Base-by-base conservation (phyloP, 2,888 invertebrate genomes). In the Drosophila silvestris region DNA sequence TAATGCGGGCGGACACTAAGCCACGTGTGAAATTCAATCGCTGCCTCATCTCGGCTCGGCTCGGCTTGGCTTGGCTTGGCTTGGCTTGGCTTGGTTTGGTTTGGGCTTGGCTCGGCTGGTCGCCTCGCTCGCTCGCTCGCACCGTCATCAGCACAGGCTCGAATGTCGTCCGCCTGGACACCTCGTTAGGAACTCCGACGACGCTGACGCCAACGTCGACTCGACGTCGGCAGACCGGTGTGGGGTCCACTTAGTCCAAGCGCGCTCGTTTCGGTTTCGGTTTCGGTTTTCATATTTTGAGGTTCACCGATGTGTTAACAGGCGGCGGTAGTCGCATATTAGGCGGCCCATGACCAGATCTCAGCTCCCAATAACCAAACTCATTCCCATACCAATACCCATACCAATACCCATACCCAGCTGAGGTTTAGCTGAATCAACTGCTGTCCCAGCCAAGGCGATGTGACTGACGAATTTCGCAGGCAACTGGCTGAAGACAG, bases 1-100 rank as follows among this genome's bases (percentile, higher is more conserved):
- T 91, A 92, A 92, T 92, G 82, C 90, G 90, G 91, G 89, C 82
- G 88, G 87, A 91, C 91, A 91, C 88, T 91, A 86, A 91, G 90
- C 90, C 90, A 92, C 91, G 92, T 91, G 90, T 91, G 92, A 91
- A 92, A 91, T 90, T 91, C 88, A 89, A 91, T 89, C 89, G 79
- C 76, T 72, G 67, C 61, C 72, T 65, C 76, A 64, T 56, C 35
- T 41, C 39, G 12, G 28, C 39, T 53, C 6, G 0, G 41, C 64
- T 53, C 57, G 6, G 14, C 57, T 56, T n/a, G 14, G 14, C 41
- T 44, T 39, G 44, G 57, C 63, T 44, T 57, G 28, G 14, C 2
- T 44, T 39, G 44, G 57, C 63, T 44, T 57, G 28, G 14, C 2
- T 44, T 26, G 14, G 19, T 57, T 26, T 32, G 22, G 26, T 3